phyloP scores from a whole-genome alignment of 2,113 vertebrate species.

The Eretmochelys imbricata region DNA sequence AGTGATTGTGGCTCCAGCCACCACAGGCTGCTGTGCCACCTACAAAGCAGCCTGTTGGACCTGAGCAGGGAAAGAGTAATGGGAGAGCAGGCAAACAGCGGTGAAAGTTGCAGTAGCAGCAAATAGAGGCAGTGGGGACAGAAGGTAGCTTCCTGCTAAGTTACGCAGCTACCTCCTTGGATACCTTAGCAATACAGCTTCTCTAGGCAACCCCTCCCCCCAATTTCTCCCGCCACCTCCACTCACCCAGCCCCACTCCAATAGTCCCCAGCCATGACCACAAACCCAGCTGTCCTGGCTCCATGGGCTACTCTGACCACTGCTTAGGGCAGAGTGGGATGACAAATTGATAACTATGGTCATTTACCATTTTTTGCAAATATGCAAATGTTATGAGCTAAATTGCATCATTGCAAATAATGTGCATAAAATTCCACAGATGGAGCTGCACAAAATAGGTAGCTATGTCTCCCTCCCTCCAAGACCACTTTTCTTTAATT shows the following conservation, averaged over 20 bases:
- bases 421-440: rapidly evolving
- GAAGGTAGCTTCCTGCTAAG: neutral
- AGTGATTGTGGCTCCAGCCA: neutral
- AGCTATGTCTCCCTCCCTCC: neutral
- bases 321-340: neutral
- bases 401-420: constrained; percentile 23
- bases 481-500: neutral
- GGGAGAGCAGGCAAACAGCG: neutral
- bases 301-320: neutral
- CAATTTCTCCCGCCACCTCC: neutral
- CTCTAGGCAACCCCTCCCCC: neutral
- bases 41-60: neutral
- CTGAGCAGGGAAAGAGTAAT: neutral
- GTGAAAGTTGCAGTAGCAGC: neutral
- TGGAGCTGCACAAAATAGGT: neutral
- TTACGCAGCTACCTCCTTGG: constrained; percentile 1
- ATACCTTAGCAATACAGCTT: neutral
- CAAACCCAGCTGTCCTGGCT: neutral
- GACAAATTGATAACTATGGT: neutral
- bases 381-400: neutral
- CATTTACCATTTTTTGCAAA: neutral
- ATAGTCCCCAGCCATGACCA: neutral
- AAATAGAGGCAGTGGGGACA: neutral
- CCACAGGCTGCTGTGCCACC: neutral
- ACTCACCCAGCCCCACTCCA: neutral